Evolutionary conservation across 2,113 vertebrate species (phyloP).

Genomic region (Eira barbara): DNA sequence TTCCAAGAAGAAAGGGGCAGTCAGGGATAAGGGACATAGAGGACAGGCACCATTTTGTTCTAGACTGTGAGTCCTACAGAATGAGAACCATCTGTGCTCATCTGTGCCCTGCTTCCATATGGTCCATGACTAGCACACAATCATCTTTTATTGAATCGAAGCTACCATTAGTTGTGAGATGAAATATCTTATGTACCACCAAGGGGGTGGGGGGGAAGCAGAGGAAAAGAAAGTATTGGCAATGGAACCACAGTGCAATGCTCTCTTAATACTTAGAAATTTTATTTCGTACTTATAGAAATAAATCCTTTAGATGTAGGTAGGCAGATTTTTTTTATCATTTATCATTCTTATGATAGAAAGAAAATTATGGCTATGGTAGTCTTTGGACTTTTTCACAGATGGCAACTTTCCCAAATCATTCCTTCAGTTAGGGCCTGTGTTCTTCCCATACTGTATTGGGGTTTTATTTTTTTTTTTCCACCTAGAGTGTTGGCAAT

Average conservation of each 20-base stretch:
- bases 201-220: neutral
- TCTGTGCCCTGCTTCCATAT: neutral
- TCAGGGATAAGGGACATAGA: neutral
- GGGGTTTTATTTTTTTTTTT: neutral
- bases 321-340: neutral
- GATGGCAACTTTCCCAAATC: neutral
- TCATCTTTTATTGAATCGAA: neutral
- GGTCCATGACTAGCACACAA: neutral
- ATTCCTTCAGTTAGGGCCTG: no score
- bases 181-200: no score
- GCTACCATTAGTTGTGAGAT: neutral
- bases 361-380: neutral
- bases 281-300: neutral
- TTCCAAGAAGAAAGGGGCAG: neutral
- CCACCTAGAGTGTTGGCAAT: neutral
- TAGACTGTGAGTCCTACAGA: neutral
- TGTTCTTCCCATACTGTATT: neutral
- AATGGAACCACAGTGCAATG: neutral
- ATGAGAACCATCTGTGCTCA: neutral
- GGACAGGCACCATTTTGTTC: neutral
- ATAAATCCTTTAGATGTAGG: neutral
- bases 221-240: neutral
- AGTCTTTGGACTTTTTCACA: neutral
- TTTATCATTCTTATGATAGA: neutral
- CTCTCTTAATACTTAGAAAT: neutral